phyloP scores from a whole-genome alignment of 1,140 invertebrate genomes.

The Chionoecetes opilio region DNA sequence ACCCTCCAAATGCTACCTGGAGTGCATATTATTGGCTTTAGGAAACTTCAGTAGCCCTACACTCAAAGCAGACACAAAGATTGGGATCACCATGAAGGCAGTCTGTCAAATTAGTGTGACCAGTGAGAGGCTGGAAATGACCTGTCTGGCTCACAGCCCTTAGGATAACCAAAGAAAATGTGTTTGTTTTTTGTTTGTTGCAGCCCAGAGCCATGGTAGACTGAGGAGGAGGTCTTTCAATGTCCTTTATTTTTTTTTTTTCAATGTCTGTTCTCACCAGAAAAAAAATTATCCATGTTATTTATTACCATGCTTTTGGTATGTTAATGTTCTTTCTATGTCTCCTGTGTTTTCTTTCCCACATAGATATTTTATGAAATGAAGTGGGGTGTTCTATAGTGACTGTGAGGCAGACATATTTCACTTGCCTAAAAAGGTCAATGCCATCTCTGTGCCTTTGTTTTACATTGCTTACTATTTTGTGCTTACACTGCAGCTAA shows the following conservation, averaged over 20 bases:
- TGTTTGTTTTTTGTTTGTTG: slow-evolving; percentile 74
- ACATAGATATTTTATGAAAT: slow-evolving; percentile 48
- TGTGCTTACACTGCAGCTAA: slow-evolving; percentile 77
- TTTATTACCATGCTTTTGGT: slow-evolving; percentile 66
- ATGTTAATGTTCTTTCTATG: slow-evolving; percentile 64
- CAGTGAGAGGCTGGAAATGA: slow-evolving; percentile 49
- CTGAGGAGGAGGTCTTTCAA: background rate
- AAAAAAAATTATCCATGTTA: slow-evolving; percentile 73
- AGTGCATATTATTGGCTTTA: slow-evolving; percentile 29
- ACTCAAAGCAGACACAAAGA: background rate
- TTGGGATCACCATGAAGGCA: background rate
- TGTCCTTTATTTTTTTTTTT: background rate
- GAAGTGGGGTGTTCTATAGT: slow-evolving; percentile 69
- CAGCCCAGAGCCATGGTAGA: slow-evolving; percentile 66
- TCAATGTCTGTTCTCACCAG: slow-evolving; percentile 68
- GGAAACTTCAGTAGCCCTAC: slow-evolving; percentile 23
- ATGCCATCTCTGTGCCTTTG: slow-evolving; percentile 79
- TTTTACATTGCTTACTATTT: slow-evolving; percentile 75
- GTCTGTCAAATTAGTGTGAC: slow-evolving; percentile 64
- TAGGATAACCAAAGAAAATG: slow-evolving; percentile 77
- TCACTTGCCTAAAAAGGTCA: slow-evolving; percentile 76
- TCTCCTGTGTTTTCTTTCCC: slow-evolving; percentile 63
- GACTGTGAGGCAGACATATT: slow-evolving; percentile 67
- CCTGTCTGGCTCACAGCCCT: slow-evolving; percentile 68
- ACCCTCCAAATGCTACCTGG: slow-evolving; percentile 39